Evolutionary conservation across 1,140 invertebrate genomes (phyloP), one percentile per base, ranked within the genome.

Genomic region (Ridgeia piscesae): DNA sequence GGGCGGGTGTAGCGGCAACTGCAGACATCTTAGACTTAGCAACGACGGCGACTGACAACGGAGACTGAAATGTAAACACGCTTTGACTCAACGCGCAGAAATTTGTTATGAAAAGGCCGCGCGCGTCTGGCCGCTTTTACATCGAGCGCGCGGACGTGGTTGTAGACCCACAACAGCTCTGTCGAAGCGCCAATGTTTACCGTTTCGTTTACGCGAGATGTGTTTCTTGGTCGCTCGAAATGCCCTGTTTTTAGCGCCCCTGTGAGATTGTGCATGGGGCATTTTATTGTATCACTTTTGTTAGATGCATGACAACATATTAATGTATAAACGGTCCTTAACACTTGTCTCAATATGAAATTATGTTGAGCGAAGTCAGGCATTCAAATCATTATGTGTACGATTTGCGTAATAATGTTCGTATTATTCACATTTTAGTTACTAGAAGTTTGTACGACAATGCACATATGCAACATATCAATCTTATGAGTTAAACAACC

Each of bases 1-100:
- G 94, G 8, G 93, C 88, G n/a, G 94, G 90, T 2, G 91, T 48
- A 35, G 90, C 92, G 27, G 0, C 58, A 21, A 31, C 58, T 77
- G 58, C 58, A 33, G 93, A 77, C 91, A 92, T 91, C 21, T 93
- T 88, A 33, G 94, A 94, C 92, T 11, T 17, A 14, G 33, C n/a
- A 33, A 33, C 89, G 17, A 90, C 89, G 31, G 17, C 6, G 35
- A 90, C 14, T 89, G n/a, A n/a, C n/a, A n/a, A n/a, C n/a, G n/a
- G n/a, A n/a, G n/a, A n/a, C n/a, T n/a, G n/a, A n/a, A n/a, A n/a
- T n/a, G n/a, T n/a, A n/a, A n/a, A 34, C 17, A 89, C n/a, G 17
- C 88, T 1, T 90, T 33, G 21, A 90, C 89, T 27, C n/a, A 11
- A 90, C 89, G 6, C 35, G 14, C 33, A 34, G 35, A 21, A 34